Percentiles rank a stretch among this genome's conserved stretches.
These are phyloP conservation scores for Geococcyx californianus DNA, from an alignment of 2,113 vertebrate species.

Conservation along the genomic window DNA sequence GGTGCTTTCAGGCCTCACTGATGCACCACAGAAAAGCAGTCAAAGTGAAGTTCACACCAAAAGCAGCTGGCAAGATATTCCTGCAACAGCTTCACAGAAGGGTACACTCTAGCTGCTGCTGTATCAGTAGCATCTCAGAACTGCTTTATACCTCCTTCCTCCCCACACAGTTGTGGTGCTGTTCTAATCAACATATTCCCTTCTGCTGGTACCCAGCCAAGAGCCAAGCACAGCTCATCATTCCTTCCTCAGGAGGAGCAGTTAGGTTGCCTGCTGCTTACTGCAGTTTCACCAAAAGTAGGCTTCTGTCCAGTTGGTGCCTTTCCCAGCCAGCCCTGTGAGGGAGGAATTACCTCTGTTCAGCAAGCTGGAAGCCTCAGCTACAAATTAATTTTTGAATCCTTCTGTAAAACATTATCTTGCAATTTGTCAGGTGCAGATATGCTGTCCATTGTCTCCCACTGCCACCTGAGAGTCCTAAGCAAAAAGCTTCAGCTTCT, in stretches of 20 bases:
- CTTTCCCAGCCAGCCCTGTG: not conserved
- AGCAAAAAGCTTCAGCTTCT: not conserved
- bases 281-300: constrained; percentile 5
- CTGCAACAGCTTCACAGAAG: not conserved
- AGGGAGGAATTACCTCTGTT: not conserved
- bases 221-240: not conserved
- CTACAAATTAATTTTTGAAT: not conserved
- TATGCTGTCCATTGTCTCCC: not conserved
- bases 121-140: constrained; percentile 5
- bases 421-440: not conserved
- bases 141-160: constrained; percentile 32
- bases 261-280: not conserved
- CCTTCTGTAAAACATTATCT: not conserved
- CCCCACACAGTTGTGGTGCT: not conserved
- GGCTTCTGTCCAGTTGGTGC: not conserved
- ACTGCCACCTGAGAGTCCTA: not conserved
- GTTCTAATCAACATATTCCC: constrained; percentile 8
- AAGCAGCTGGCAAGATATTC: not conserved
- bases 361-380: not conserved
- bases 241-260: not conserved
- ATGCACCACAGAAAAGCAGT: not conserved
- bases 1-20: not conserved
- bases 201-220: constrained; percentile 21
- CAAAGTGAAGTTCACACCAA: not conserved
- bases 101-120: not conserved